A percentile compares a stretch with the other conserved stretches of the same genome.
phyloP scores from a whole-genome alignment of 2,888 invertebrate species.

The Ichneumon xanthorius region DNA sequence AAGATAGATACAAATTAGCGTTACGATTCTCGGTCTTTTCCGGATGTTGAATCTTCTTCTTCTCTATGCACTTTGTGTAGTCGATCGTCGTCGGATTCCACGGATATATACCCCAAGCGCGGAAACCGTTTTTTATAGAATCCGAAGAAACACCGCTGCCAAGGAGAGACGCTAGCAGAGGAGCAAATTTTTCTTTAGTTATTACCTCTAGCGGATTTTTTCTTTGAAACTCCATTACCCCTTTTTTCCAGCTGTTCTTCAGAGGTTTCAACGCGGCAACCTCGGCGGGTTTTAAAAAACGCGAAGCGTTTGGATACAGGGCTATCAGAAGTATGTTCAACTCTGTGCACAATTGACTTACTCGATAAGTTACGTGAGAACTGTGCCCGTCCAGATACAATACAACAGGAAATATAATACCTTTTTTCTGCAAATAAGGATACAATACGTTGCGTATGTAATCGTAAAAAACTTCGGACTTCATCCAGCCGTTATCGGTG shows the following conservation, averaged over 20 bases:
- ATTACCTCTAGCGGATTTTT: constrained; percentile 69
- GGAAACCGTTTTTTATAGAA: constrained; percentile 69
- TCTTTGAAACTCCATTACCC: constrained; percentile 70
- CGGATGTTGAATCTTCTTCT: constrained; percentile 52
- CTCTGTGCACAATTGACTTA: constrained; percentile 71
- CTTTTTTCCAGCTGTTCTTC: constrained; percentile 71
- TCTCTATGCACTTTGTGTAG: constrained; percentile 64
- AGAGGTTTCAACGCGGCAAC: constrained; percentile 72
- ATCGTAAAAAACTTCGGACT: constrained; percentile 80
- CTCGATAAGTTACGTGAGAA: constrained; percentile 65
- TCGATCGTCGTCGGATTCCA: constrained; percentile 70
- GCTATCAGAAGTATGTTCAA: constrained; percentile 74
- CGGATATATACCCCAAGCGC: constrained; percentile 71
- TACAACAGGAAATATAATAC: constrained; percentile 77
- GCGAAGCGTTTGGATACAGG: constrained; percentile 75
- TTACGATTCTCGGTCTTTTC: constrained; percentile 47
- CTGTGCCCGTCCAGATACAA: constrained; percentile 80
- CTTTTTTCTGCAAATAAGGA: constrained; percentile 74
- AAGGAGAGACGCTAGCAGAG: constrained; percentile 66
- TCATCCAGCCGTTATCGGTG: constrained; percentile 84
- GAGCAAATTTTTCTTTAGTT: constrained; percentile 73
- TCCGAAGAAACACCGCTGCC: constrained; percentile 49
- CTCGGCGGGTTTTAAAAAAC: constrained; percentile 74
- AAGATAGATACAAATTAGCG: constrained; percentile 53
- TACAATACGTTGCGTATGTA: constrained; percentile 79